These are phyloP conservation scores for Lymantria monacha DNA, from an alignment of 2,888 invertebrate genomes.

Conservation along the genomic window DNA sequence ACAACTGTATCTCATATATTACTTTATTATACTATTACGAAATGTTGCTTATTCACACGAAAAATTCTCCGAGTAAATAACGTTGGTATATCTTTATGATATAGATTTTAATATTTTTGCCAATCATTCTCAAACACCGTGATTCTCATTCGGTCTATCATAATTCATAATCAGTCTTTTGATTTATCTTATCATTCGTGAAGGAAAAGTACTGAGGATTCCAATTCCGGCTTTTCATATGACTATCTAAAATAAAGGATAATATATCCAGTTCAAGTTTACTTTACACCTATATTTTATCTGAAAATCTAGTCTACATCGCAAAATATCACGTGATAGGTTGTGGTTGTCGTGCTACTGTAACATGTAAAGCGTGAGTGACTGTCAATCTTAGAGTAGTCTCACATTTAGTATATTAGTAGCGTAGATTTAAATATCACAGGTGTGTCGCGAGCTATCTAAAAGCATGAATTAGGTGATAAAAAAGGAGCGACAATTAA, in stretches of 20 bases:
- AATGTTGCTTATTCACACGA: background rate
- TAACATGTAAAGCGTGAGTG: no score
- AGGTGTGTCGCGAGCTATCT: no score
- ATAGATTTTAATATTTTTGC: constrained; percentile 17
- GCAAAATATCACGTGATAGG: no score
- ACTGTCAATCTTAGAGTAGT: no score
- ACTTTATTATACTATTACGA: background rate
- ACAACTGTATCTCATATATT: background rate
- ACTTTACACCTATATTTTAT: no score
- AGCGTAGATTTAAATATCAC: no score
- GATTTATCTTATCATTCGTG: constrained; percentile 13
- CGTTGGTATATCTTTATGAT: constrained; percentile 20
- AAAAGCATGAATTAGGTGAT: no score
- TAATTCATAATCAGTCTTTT: constrained; percentile 7
- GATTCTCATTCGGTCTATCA: constrained; percentile 21
- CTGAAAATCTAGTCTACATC: no score
- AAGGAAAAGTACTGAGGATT: background rate
- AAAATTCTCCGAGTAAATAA: constrained; percentile 8
- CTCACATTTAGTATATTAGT: no score
- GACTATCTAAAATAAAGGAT: background rate
- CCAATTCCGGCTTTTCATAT: background rate
- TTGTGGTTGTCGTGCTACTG: no score
- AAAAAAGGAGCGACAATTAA: no score
- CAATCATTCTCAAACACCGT: constrained; percentile 15
- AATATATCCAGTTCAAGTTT: no score